A percentile compares a stretch with the other conserved stretches of the same genome.
Conservation (phyloP, 2,797 vertebrate species). For the Phalanger gymnotis region DNA sequence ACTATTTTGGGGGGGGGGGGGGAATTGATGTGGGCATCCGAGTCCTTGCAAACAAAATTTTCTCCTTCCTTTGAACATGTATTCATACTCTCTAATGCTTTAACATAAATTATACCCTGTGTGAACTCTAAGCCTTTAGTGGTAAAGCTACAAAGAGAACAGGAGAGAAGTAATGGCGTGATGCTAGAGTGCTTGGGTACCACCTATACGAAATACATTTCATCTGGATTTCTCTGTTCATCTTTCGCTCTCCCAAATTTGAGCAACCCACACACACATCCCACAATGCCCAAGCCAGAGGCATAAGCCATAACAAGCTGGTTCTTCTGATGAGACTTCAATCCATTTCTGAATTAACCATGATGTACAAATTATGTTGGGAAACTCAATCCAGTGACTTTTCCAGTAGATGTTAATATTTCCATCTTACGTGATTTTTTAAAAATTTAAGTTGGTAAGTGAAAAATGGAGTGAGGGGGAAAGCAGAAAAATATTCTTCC, state of each 20-base stretch:
- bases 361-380: conserved; percentile 11
- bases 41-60: background rate
- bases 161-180: background rate
- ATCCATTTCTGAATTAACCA: background rate
- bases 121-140: background rate
- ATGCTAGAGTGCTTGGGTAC: too few species aligned
- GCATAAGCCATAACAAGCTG: background rate
- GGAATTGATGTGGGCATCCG: background rate
- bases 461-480: conserved; percentile 46
- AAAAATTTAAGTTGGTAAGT: conserved; percentile 50
- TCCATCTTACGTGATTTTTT: conserved; percentile 9
- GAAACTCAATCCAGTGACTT: background rate
- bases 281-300: background rate
- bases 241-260: background rate
- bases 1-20: too few species aligned
- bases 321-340: background rate
- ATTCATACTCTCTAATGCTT: background rate
- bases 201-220: background rate
- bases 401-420: conserved; percentile 23
- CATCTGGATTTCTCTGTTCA: background rate
- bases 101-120: background rate
- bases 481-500: conserved; percentile 66
- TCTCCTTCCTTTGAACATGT: background rate
- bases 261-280: background rate
- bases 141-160: background rate